Conservation (phyloP, 2,797 vertebrate species). For the Coracias cyanogaster region DNA sequence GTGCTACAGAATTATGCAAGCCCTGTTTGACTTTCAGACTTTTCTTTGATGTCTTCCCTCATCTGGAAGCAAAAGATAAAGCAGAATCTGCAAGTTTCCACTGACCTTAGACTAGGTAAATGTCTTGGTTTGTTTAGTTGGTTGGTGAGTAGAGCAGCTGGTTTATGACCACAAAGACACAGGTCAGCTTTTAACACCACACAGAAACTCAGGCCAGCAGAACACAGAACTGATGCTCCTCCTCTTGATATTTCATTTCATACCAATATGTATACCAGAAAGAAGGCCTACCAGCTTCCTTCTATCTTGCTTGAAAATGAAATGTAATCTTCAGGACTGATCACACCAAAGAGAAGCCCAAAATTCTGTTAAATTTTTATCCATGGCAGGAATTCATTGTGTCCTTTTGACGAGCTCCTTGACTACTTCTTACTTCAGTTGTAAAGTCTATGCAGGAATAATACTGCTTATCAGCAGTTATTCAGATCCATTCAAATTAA, state of each 20-base stretch:
- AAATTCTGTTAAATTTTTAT: not conserved
- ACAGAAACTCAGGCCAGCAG: not conserved
- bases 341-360: not conserved
- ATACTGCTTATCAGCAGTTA: not conserved
- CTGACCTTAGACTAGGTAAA: too few species aligned
- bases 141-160: not conserved
- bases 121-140: not conserved
- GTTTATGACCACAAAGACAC: not conserved
- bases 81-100: too few species aligned
- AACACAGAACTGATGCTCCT: not conserved
- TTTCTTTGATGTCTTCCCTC: not conserved
- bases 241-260: not conserved
- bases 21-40: not conserved
- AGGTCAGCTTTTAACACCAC: not conserved
- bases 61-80: too few species aligned
- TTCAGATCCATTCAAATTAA: conserved; percentile 4
- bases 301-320: not conserved
- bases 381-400: not conserved
- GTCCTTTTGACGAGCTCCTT: not conserved
- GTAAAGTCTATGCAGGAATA: not conserved
- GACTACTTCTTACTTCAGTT: not conserved
- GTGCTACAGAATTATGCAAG: not conserved
- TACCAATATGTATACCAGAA: not conserved
- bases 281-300: not conserved
- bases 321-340: not conserved